A percentile compares a stretch with the other conserved stretches of the same genome.
Evolutionary conservation across 2,797 vertebrate species (phyloP).

Genomic region (Manis javanica): DNA sequence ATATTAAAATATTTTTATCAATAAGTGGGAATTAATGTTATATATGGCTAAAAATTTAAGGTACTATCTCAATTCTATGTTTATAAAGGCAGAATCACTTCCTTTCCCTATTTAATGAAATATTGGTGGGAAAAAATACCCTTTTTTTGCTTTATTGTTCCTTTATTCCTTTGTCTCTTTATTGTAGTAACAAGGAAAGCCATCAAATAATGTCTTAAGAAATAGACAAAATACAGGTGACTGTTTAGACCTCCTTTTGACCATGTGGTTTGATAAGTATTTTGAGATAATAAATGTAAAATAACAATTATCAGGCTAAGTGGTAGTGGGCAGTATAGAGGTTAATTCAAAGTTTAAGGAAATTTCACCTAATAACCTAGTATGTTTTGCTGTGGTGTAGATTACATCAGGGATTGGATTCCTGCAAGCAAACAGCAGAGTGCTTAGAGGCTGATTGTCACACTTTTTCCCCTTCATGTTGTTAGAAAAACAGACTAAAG

Average conservation of each 20-base stretch:
- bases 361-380: neutral
- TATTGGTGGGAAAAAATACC: neutral
- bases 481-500: neutral
- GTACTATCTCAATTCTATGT: neutral
- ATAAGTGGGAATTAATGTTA: neutral
- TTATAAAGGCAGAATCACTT: neutral
- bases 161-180: neutral
- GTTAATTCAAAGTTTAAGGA: neutral
- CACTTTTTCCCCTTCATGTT: neutral
- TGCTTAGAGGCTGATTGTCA: neutral
- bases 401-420: neutral
- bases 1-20: neutral
- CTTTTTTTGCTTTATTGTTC: neutral
- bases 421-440: neutral
- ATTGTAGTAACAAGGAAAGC: neutral
- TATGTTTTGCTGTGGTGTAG: neutral
- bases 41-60: neutral
- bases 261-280: neutral
- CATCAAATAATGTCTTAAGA: constrained; percentile 37
- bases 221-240: neutral
- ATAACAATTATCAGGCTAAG: neutral
- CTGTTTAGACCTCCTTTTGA: neutral
- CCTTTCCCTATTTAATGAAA: constrained; percentile 14
- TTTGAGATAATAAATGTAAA: constrained; percentile 13
- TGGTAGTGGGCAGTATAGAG: neutral